Evolutionary conservation across 2,113 vertebrate species (phyloP), one percentile per base, ranked within the genome.

Genomic region (Nymphicus hollandicus): DNA sequence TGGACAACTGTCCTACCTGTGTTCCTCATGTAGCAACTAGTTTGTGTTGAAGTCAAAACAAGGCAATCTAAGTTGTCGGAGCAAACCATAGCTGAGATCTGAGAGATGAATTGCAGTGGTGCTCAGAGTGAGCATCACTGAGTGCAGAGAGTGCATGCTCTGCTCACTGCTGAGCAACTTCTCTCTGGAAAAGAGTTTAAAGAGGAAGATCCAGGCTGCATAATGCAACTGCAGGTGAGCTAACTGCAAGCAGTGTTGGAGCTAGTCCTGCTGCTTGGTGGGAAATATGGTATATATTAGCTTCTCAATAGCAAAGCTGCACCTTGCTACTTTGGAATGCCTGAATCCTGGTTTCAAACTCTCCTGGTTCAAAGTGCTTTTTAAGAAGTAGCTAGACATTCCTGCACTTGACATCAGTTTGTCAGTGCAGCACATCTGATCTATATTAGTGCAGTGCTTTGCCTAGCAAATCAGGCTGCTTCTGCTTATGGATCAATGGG

Each of bases 221-320:
- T 43, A 3, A 41, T 27, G 16, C 24, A n/a, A 12, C 14, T 53
- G 8, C 1, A 49, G 10, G 22, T 55, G n/a, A n/a, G 15, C 33
- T n/a, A 58, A 58, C 33, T 58, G 56, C 33, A 58, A n/a, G 20
- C 56, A 35, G 20, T 35, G 33, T 2, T 35, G 44, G 22, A 82
- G 31, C 14, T 63, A 16, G n/a, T 43, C 31, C 50, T 95, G 23
- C 84, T 83, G 55, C 56, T 71, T 43, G 8, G 47, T 63, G 17
- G 56, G 39, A 31, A 52, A 28, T 27, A 6, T 2, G 5, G 2
- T 49, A 0, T 17, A 0, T 11, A 12, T 14, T 55, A 20, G 41
- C 5, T 29, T 47, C 78, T 73, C 5, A 7, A 4, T 1, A 28
- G 56, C 14, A 15, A 12, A 91, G n/a, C 8, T 79, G 39, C 7